These are phyloP conservation scores for Etia nguti DNA, from an alignment of 2,113 vertebrate genomes.

Conservation along the genomic window DNA sequence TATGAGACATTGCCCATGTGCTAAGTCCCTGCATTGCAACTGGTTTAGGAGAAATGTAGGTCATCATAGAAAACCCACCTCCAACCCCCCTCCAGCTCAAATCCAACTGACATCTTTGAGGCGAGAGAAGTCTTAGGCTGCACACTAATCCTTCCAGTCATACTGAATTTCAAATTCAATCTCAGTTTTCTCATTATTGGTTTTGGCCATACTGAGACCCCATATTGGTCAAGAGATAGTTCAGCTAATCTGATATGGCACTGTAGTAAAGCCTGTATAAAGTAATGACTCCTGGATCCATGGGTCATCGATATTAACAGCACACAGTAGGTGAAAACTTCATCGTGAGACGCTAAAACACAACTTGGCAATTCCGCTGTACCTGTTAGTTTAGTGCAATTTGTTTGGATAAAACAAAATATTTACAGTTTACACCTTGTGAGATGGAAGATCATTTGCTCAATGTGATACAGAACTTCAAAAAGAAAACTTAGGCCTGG, in stretches of 20 bases:
- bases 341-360: neutral
- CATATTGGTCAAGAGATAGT: conserved; percentile 73
- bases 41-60: conserved; percentile 69
- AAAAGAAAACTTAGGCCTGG: neutral
- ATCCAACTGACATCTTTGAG: conserved; percentile 65
- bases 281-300: conserved; percentile 55
- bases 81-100: conserved; percentile 42
- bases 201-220: conserved; percentile 67
- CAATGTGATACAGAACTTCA: neutral
- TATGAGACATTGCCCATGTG: conserved; percentile 33
- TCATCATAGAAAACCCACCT: conserved; percentile 49
- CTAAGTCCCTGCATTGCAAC: conserved; percentile 45
- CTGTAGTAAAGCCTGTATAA: conserved; percentile 40
- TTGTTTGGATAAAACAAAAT: neutral
- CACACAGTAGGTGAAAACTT: conserved; percentile 2
- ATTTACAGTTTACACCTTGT: neutral
- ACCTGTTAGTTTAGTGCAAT: neutral
- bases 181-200: conserved; percentile 72
- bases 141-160: conserved; percentile 70
- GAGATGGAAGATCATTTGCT: neutral
- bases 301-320: conserved; percentile 49
- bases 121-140: conserved; percentile 57
- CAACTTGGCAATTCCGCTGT: neutral
- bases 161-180: conserved; percentile 75
- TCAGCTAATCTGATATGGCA: conserved; percentile 65